Evolutionary conservation across 2,113 vertebrate species (phyloP).

Genomic region (Microtus richardsoni): DNA sequence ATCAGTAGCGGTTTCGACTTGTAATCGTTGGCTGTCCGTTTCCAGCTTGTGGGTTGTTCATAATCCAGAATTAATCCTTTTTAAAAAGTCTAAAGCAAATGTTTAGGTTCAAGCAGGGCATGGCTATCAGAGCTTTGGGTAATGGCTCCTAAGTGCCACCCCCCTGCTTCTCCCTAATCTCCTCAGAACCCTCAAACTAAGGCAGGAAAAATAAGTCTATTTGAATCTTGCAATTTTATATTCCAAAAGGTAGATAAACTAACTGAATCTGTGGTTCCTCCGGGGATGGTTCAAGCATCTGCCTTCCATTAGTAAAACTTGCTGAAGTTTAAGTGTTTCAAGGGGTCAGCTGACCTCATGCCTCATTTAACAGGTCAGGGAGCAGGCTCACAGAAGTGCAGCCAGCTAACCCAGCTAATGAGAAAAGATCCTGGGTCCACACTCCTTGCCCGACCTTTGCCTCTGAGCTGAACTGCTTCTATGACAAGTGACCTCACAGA

Average conservation of each 20-base stretch:
- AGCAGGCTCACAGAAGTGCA: not conserved
- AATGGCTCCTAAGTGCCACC: not conserved
- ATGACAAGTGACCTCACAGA: not conserved
- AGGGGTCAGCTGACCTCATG: not conserved
- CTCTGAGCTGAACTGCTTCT: not conserved
- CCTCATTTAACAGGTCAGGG: not conserved
- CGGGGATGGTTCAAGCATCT: not conserved
- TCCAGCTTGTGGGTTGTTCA: not conserved
- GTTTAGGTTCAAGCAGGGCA: not conserved
- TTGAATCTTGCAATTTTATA: not conserved
- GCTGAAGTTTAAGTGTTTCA: not conserved
- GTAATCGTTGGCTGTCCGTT: not conserved
- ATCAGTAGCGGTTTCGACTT: not conserved
- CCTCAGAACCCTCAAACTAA: not conserved
- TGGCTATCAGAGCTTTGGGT: not conserved
- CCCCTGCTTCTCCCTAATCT: not conserved
- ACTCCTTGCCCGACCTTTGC: not conserved
- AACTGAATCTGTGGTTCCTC: not conserved
- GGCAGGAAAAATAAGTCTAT: not conserved
- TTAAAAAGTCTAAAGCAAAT: not conserved
- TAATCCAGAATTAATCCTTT: conserved; percentile 10
- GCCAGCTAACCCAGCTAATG: not conserved
- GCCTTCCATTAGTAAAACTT: not conserved
- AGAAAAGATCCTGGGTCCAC: not conserved
- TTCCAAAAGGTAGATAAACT: not conserved